Percentiles rank a stretch among this genome's conserved stretches.
Evolutionary conservation across 2,113 vertebrate species (phyloP).

Genomic region (Ifrita kowaldi): DNA sequence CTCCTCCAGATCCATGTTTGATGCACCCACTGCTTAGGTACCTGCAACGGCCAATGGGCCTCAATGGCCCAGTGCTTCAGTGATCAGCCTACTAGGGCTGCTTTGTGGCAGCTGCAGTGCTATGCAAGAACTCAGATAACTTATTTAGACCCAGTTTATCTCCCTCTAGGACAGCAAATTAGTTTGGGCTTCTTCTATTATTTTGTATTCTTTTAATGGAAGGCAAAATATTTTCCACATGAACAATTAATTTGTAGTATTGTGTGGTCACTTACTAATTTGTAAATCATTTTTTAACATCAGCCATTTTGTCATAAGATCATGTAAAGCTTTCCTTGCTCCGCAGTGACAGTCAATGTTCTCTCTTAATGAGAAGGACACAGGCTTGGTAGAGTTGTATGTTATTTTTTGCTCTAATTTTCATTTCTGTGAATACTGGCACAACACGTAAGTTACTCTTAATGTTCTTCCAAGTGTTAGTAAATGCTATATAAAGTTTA

Average conservation of each 20-base stretch:
- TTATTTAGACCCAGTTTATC: not conserved
- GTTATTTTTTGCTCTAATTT: not conserved
- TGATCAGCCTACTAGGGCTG: not conserved
- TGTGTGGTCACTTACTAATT: not conserved
- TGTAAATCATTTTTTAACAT: not conserved
- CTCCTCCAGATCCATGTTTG: not conserved
- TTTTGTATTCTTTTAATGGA: not conserved
- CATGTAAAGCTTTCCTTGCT: not conserved
- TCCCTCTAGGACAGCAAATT: not conserved
- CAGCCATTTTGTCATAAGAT: not conserved
- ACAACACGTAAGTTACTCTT: slow-evolving; percentile 33
- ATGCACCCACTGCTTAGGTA: not conserved
- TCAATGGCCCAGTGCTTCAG: not conserved
- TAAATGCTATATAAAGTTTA: slow-evolving; percentile 65
- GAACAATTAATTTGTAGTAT: not conserved
- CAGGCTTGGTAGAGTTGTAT: not conserved
- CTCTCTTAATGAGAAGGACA: not conserved
- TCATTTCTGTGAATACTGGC: slow-evolving; percentile 5
- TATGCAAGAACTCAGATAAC: not conserved
- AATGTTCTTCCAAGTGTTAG: slow-evolving; percentile 39
- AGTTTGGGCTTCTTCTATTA: not conserved
- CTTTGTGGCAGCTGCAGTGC: not conserved
- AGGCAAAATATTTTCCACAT: not conserved
- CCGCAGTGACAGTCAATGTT: not conserved
- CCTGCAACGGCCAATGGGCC: not conserved